phyloP scores from a whole-genome alignment of 2,888 invertebrate species.

The Linyphia triangularis region DNA sequence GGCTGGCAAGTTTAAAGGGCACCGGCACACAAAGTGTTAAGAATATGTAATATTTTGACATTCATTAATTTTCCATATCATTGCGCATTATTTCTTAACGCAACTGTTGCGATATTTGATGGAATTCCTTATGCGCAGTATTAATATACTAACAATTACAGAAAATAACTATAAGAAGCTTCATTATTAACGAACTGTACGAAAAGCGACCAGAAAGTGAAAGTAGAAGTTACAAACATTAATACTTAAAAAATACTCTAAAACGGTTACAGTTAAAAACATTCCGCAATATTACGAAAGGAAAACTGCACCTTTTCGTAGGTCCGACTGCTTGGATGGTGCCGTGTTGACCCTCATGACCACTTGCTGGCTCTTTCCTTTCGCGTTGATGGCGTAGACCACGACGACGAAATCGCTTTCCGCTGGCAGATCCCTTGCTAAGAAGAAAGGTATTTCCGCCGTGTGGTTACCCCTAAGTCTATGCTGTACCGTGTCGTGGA shows the following conservation, averaged over 20 bases:
- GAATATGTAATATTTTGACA: too few species aligned
- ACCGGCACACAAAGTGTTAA: too few species aligned
- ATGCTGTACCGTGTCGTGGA: slow-evolving; percentile 79
- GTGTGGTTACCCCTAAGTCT: slow-evolving; percentile 74
- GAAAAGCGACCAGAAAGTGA: too few species aligned
- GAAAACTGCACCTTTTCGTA: slow-evolving; percentile 66
- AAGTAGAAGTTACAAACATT: too few species aligned
- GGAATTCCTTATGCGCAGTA: too few species aligned
- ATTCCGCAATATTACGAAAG: neutral
- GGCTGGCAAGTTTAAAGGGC: too few species aligned
- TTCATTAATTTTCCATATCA: too few species aligned
- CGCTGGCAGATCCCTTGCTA: slow-evolving; percentile 86
- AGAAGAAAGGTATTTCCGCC: slow-evolving; percentile 81
- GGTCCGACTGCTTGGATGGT: slow-evolving; percentile 57
- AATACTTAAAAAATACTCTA: neutral
- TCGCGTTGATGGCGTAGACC: slow-evolving; percentile 90
- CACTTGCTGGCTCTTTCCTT: slow-evolving; percentile 81
- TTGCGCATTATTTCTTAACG: too few species aligned
- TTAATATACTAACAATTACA: too few species aligned
- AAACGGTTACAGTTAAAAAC: neutral
- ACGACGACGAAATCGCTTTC: slow-evolving; percentile 88
- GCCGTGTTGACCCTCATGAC: slow-evolving; percentile 62
- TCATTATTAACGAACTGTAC: too few species aligned
- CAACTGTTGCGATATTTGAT: too few species aligned
- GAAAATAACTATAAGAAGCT: too few species aligned